phyloP scores from a whole-genome alignment of 2,888 invertebrate species.

The Lasioglossum lativentre region DNA sequence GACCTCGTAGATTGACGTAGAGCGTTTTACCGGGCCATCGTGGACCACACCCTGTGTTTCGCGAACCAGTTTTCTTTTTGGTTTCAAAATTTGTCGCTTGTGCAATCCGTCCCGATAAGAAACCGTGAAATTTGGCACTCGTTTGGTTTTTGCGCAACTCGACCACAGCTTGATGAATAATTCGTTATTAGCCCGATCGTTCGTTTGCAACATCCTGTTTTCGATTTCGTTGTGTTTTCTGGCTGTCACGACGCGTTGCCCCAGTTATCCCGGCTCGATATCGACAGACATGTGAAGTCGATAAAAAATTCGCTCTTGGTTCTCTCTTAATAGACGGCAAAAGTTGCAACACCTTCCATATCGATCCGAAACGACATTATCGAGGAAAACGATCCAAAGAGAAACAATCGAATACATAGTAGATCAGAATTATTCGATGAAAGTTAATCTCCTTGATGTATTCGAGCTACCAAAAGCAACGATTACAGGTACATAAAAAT shows the following conservation, averaged over 20 bases:
- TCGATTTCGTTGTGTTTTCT: background rate
- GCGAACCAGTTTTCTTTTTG: conserved; percentile 67
- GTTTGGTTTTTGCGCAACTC: conserved; percentile 24
- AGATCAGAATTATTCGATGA: background rate
- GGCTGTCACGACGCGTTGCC: background rate
- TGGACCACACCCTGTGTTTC: conserved; percentile 63
- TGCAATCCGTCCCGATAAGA: conserved; percentile 6
- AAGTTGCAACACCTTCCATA: background rate
- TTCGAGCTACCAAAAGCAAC: background rate
- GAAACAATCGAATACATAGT: background rate
- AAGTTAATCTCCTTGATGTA: background rate
- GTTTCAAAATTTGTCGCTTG: conserved; percentile 12
- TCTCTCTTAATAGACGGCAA: background rate
- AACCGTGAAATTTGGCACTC: conserved; percentile 16
- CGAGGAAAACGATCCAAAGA: background rate
- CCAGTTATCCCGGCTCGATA: background rate
- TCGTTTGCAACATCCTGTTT: conserved; percentile 16
- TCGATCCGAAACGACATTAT: background rate
- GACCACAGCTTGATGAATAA: background rate
- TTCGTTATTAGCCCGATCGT: conserved; percentile 16
- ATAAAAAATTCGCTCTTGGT: background rate
- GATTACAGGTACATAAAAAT: background rate
- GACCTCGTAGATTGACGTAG: conserved; percentile 39
- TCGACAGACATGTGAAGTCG: background rate
- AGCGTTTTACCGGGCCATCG: conserved; percentile 26